Conservation (phyloP, 2,888 invertebrate genomes). For the Drosophila niveifrons region DNA sequence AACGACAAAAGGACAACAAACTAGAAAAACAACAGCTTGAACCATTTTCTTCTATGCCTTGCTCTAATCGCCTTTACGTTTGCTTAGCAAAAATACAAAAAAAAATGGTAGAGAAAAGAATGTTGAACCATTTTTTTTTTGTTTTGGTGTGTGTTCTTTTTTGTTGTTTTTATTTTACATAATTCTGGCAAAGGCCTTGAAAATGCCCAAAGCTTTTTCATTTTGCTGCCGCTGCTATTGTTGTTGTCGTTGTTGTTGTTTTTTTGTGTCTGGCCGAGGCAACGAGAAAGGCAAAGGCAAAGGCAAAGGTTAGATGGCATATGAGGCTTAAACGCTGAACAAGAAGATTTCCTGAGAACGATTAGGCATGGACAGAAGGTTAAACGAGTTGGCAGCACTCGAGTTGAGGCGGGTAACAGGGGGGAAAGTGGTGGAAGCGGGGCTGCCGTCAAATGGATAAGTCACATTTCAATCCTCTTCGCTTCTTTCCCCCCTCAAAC, state of each 20-base stretch:
- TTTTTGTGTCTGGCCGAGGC: constrained; percentile 6
- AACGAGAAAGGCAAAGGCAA: constrained; percentile 4
- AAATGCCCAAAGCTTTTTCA: constrained; percentile 17
- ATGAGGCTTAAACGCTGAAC: constrained; percentile 34
- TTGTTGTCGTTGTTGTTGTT: constrained; percentile 6
- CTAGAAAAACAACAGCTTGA: constrained; percentile 33
- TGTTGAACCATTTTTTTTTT: constrained; percentile 28
- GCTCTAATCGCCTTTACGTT: constrained; percentile 44
- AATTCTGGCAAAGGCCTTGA: constrained; percentile 45
- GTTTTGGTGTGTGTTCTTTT: too few relatives aligned
- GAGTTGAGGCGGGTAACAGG: neutral
- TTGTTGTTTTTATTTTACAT: constrained; percentile 38
- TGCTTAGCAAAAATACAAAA: neutral
- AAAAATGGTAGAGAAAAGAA: neutral
- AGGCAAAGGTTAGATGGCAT: constrained; percentile 36
- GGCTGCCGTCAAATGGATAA: constrained; percentile 4
- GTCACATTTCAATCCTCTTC: constrained; percentile 18
- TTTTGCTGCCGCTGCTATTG: neutral
- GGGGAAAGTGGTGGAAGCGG: neutral
- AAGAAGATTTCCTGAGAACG: constrained; percentile 32
- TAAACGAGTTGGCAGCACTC: constrained; percentile 36
- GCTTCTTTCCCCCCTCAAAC: neutral
- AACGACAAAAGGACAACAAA: constrained; percentile 12
- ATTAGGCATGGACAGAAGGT: constrained; percentile 38
- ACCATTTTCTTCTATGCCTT: constrained; percentile 23